Evolutionary conservation across 2,888 invertebrate genomes (phyloP), one percentile per base, ranked within the genome.

Genomic region (Syritta pipiens): DNA sequence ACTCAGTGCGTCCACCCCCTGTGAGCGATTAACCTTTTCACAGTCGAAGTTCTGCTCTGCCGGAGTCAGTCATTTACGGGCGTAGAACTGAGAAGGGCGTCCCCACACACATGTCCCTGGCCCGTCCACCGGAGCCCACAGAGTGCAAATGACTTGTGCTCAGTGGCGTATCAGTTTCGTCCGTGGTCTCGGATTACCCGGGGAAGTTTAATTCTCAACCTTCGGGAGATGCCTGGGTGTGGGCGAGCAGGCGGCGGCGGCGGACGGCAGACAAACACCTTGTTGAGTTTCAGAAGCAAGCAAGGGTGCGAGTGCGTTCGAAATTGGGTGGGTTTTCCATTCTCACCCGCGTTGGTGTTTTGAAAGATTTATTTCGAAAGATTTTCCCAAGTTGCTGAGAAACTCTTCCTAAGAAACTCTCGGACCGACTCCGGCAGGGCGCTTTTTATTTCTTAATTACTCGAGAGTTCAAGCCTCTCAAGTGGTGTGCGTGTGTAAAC

Each of bases 161-260:
- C 65, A 53, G 59, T 77, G 65, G 72, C 65, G 63, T 77, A 72
- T 72, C 77, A 72, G 77, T 77, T 72, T 65, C 72, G 77, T 53
- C 53, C 40, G 30, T 67, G 59, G 59, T 72, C 44, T 77, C 72
- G 20, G 48, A 72, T 72, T 77, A 72, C 77, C 76, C 57, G 24
- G 57, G 26, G 51, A 63, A 48, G 57, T 71, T 77, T 32, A 65
- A 77, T 63, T 63, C n/a, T n/a, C 59, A 59, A 46, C 35, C 46
- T 32, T 48, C 19, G 46, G 30, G 48, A 22, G 35, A 22, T 10
- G 28, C 20, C 30, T 35, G 14, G 75, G 48, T 59, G 71, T 77
- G 71, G 76, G 76, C 57, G 69, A 17, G n/a, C n/a, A n/a, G n/a
- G n/a, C n/a, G n/a, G n/a, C n/a, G n/a, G n/a, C n/a, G n/a, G n/a